Evolutionary conservation across 2,888 invertebrate species (phyloP), one percentile per base, ranked within the genome.

Genomic region (Hypsopygia costalis): DNA sequence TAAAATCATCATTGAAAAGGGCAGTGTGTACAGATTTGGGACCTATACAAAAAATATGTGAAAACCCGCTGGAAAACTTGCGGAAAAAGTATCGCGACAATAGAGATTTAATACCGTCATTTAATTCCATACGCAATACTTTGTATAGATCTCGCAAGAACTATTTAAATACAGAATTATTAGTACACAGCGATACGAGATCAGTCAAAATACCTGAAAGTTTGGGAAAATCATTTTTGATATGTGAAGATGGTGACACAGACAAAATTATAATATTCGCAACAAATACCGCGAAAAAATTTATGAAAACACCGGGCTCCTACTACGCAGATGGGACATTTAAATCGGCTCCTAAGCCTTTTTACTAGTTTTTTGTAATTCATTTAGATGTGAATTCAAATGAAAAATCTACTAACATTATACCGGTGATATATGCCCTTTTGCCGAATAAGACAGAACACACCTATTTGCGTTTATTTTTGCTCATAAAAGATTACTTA

Each of bases 251-350:
- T n/a, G n/a, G n/a, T n/a, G 12, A 25, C 1, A 16, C 9, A 9
- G 38, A 38, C 2, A 38, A 38, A 35, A 35, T 35, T 27, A 3
- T 37, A 7, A 20, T 43, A 6, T 43, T 43, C 34, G 30, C 41
- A 11, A 41, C 41, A 21, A 41, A 12, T 21, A 36, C 29, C 8
- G 36, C 36, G n/a, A 28, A 21, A 20, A 36, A 36, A 9, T 3
- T 41, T 9, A 11, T 41, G 3, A 36, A 29, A 34, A n/a, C 22
- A 10, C 33, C 39, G n/a, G 41, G 41, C 10, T 33, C 36, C 7
- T 41, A 33, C 28, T 41, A 34, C 22, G 41, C 36, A 16, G 41
- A 41, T 11, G 36, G 41, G 8, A 40, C 39, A 11, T 41, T 41
- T n/a, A 27, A 28, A 29, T 12, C 32, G 9, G 8, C 29, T 16